These are phyloP conservation scores for Cryptotermes secundus DNA, from an alignment of 1,140 invertebrate species.

Conservation along the genomic window DNA sequence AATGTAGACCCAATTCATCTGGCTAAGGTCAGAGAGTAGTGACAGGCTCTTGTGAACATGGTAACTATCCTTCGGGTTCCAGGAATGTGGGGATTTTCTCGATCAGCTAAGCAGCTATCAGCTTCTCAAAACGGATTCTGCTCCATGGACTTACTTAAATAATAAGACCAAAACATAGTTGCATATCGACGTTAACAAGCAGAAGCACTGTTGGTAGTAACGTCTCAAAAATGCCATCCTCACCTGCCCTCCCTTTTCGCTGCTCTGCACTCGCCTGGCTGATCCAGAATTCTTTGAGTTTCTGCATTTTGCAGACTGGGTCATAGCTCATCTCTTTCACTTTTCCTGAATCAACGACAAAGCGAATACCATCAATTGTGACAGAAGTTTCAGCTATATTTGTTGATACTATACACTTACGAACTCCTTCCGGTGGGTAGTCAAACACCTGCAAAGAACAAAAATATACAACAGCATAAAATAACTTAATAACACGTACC, in stretches of 20 bases:
- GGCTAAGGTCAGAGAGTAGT: too few species aligned
- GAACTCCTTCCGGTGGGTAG: conserved; percentile 88
- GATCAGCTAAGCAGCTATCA: too few species aligned
- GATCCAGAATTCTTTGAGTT: conserved; percentile 93
- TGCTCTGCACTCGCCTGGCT: conserved; percentile 97
- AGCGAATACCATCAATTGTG: conserved; percentile 97
- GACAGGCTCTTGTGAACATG: too few species aligned
- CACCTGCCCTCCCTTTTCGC: conserved; percentile 90
- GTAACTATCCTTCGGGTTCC: too few species aligned
- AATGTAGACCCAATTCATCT: too few species aligned
- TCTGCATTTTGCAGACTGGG: conserved; percentile 82
- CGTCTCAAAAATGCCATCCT: background rate
- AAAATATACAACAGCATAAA: background rate
- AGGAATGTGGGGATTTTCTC: too few species aligned
- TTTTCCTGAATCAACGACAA: conserved; percentile 96
- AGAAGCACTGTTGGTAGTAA: background rate
- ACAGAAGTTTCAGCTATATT: conserved; percentile 99
- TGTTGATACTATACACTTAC: conserved; percentile 98
- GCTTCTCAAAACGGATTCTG: too few species aligned
- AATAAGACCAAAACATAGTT: too few species aligned
- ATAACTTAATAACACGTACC: too few species aligned
- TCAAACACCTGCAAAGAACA: conserved; percentile 65
- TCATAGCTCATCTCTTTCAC: conserved; percentile 98
- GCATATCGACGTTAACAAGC: background rate
- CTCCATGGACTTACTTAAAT: too few species aligned